phyloP scores from a whole-genome alignment of 2,797 vertebrate species.

The Orientallactaga sibirica region DNA sequence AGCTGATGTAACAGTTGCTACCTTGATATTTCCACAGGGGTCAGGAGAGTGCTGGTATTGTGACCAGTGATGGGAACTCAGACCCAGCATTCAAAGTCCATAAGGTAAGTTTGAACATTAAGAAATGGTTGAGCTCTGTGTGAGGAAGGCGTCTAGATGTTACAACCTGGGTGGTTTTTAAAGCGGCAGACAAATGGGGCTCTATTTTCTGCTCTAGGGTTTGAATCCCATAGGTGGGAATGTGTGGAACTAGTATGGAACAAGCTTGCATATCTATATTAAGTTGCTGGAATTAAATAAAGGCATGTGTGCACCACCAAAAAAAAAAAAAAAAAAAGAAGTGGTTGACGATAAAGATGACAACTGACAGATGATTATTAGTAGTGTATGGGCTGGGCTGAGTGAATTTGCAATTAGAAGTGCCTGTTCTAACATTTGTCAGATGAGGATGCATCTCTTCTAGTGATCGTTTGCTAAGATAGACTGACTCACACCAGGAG shows the following conservation, averaged over 20 bases:
- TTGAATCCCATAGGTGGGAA: too few species aligned
- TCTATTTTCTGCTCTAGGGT: too few species aligned
- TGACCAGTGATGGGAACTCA: constrained; percentile 95
- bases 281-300: too few species aligned
- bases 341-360: background rate
- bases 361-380: background rate
- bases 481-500: background rate
- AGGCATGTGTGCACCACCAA: too few species aligned
- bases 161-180: too few species aligned
- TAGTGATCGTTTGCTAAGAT: background rate
- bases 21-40: constrained; percentile 90
- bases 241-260: too few species aligned
- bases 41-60: constrained; percentile 98
- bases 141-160: too few species aligned
- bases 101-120: constrained; percentile 91
- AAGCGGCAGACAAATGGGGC: too few species aligned
- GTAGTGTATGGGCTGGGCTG: background rate
- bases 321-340: background rate
- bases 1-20: constrained; percentile 21
- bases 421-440: background rate
- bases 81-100: constrained; percentile 93
- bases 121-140: background rate
- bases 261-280: too few species aligned
- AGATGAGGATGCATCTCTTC: background rate
- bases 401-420: constrained; percentile 34